Evolutionary conservation across 2,113 vertebrate species (phyloP).

Genomic region (Gadus macrocephalus): DNA sequence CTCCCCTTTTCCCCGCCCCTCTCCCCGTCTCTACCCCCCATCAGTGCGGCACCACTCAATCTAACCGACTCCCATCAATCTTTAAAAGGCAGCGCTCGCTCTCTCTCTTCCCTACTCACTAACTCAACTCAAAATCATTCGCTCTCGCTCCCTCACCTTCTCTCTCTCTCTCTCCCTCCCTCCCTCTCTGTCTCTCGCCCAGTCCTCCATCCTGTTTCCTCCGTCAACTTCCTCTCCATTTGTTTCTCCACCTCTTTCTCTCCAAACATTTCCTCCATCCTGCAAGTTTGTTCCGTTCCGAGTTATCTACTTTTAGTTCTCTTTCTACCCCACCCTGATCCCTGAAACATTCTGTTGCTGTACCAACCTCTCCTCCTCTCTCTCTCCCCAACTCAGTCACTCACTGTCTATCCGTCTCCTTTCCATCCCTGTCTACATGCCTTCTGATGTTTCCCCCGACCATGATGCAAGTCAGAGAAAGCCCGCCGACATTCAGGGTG

Average conservation of each 20-base stretch:
- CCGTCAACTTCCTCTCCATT: not conserved
- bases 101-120: not conserved
- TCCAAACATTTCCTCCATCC: not conserved
- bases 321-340: too few species aligned
- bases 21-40: not conserved
- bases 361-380: not conserved
- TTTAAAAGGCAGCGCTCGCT: not conserved
- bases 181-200: not conserved
- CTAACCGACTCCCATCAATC: not conserved
- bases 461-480: slow-evolving; percentile 17
- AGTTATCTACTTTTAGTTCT: too few species aligned
- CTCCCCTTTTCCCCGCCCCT: not conserved
- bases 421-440: not conserved
- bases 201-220: not conserved
- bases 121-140: not conserved
- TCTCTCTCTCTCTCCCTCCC: not conserved
- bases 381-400: not conserved
- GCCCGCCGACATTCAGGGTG: too few species aligned
- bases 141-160: not conserved
- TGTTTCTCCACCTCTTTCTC: not conserved
- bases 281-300: too few species aligned
- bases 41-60: not conserved
- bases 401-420: not conserved
- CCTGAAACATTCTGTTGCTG: not conserved
- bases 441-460: not conserved